Conservation (phyloP, 2,888 invertebrate species). For the Ischnus inquisitorius region DNA sequence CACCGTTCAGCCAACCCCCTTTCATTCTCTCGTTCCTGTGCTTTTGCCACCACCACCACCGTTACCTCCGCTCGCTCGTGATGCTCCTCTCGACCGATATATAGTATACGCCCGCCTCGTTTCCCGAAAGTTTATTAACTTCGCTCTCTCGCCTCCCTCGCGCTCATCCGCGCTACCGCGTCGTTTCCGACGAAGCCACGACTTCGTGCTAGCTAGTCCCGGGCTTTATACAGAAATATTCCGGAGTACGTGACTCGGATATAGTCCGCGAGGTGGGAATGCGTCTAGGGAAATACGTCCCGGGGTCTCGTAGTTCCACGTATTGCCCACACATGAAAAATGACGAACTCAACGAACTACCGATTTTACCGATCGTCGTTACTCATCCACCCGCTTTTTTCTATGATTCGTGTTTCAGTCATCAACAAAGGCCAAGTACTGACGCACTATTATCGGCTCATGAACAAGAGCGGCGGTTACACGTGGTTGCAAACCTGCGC, state of each 20-base stretch:
- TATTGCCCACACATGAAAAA: slow-evolving; percentile 7
- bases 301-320: slow-evolving; percentile 38
- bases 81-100: slow-evolving; percentile 57
- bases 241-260: slow-evolving; percentile 62
- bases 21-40: slow-evolving; percentile 47
- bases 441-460: slow-evolving; percentile 97
- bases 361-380: background rate
- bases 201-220: slow-evolving; percentile 49
- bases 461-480: slow-evolving; percentile 98
- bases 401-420: slow-evolving; percentile 88
- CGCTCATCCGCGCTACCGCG: slow-evolving; percentile 59
- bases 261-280: slow-evolving; percentile 36
- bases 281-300: slow-evolving; percentile 61
- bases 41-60: slow-evolving; percentile 17
- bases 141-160: slow-evolving; percentile 48
- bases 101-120: slow-evolving; percentile 63
- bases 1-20: slow-evolving; percentile 64
- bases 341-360: slow-evolving; percentile 36
- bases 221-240: slow-evolving; percentile 66
- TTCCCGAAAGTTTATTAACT: slow-evolving; percentile 76
- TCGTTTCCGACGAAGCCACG: slow-evolving; percentile 49
- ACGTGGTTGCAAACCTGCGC: slow-evolving; percentile 99
- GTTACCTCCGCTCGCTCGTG: slow-evolving; percentile 37
- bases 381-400: background rate
- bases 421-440: slow-evolving; percentile 98